These are phyloP conservation scores for Perodicticus potto DNA, from an alignment of 2,797 vertebrate genomes.

Conservation along the genomic window DNA sequence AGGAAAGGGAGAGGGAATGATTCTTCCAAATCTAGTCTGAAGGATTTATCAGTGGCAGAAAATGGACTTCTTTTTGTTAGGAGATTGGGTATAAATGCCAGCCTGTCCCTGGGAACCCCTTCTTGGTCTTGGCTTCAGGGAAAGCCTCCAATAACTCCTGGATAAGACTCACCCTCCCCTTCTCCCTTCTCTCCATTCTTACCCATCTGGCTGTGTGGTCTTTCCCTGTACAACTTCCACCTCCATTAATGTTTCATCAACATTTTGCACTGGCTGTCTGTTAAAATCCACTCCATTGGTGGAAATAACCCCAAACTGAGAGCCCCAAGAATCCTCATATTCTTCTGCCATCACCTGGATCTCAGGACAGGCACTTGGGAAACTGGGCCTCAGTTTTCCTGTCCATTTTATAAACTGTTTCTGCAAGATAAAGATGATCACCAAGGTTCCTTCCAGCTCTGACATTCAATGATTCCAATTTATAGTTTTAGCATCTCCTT, in stretches of 20 bases:
- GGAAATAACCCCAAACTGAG: neutral
- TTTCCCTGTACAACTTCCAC: neutral
- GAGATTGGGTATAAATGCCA: neutral
- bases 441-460: neutral
- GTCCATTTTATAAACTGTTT: neutral
- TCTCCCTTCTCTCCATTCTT: neutral
- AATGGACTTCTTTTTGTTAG: neutral
- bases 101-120: accelerated
- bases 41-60: neutral
- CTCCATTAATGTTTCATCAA: accelerated
- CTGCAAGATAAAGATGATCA: neutral
- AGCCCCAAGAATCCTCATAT: neutral
- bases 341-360: neutral
- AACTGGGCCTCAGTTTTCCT: neutral
- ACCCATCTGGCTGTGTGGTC: neutral
- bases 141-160: neutral
- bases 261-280: too few relatives aligned
- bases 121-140: neutral
- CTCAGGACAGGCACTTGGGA: neutral
- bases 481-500: neutral
- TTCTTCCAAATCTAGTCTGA: neutral
- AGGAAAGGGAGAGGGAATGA: neutral
- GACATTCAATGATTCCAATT: neutral
- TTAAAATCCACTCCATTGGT: neutral
- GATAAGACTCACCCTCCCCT: neutral